Percentiles rank a stretch among this genome's conserved stretches.
phyloP scores from a whole-genome alignment of 2,113 vertebrate genomes.

The Fregata magnificens region DNA sequence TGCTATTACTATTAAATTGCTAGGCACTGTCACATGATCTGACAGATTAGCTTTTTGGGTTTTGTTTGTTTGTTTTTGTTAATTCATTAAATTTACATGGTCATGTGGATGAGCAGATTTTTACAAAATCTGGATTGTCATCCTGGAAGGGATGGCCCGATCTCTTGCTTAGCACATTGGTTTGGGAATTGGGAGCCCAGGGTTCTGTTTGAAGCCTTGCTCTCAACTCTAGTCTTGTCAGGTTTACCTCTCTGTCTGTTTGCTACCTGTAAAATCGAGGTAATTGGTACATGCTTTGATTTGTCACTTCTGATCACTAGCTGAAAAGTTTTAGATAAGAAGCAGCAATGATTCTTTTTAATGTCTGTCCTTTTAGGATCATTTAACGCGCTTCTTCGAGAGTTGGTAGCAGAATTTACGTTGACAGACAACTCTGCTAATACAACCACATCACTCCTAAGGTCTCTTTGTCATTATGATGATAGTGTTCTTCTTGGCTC shows the following conservation, averaged over 20 bases:
- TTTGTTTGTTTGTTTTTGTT: background rate
- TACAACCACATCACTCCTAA: constrained; percentile 94
- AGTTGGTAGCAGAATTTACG: constrained; percentile 97
- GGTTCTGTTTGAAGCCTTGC: background rate
- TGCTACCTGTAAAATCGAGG: background rate
- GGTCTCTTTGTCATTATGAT: constrained; percentile 97
- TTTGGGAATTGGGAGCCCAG: background rate
- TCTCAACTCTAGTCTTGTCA: background rate
- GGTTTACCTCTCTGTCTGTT: background rate
- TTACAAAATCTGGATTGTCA: background rate
- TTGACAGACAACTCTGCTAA: constrained; percentile 98
- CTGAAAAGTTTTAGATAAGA: background rate
- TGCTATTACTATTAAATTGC: background rate
- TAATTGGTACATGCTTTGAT: background rate
- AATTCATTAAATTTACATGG: background rate
- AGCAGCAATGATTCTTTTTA: background rate
- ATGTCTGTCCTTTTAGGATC: constrained; percentile 76
- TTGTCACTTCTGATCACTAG: background rate
- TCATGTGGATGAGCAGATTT: background rate
- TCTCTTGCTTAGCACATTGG: background rate
- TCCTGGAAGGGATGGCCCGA: background rate
- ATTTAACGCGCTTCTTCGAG: constrained; percentile 93
- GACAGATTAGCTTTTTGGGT: background rate
- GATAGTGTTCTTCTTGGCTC: constrained; percentile 99
- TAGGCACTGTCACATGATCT: background rate